Base-by-base conservation (phyloP, 92 coral and sea anemone species). In the Micromussa lordhowensis region DNA sequence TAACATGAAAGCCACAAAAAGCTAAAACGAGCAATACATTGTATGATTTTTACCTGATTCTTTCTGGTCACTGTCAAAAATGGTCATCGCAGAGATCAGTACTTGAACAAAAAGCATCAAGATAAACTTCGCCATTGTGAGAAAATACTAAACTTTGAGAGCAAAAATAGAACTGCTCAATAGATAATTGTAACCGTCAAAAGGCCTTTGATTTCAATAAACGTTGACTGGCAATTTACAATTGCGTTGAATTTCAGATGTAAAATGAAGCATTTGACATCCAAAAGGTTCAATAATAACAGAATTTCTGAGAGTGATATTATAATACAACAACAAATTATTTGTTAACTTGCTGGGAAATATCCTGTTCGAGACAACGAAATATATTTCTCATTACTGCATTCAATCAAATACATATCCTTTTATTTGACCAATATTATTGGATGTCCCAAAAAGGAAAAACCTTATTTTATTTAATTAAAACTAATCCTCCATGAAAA, bases 301-400 rank as follows among this genome's bases (percentile, higher is more conserved):
- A 49, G 26, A 16, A 54, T 58, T 79, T 32, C 26, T 54, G 40
- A 57, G 71, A 66, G 32, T 66, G 71, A 66, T 66, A 26, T 28
- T 55, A 29, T 19, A 58, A 9, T 49, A 79, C 34, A 30, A 12
- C 12, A 24, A 79, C n/a, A 58, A 28, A 18, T 13, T 17, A 6
- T 38, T 79, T 79, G 53, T 57, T 79, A 38, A 75, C 71, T 58
- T 58, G 18, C 70, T 57, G 53, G n/a, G 71, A 32, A 57, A 79
- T 79, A 79, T 79, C 71, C 71, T 58, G 48, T 35, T 44, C 61
- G 34, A 32, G 80, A 79, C 70, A 32, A 24, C 51, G 12, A 34
- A 58, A 79, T 34, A 77, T 34, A 15, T 79, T 58, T 57, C 49
- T 24, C 24, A 30, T 54, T 57, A 0, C 36, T 18, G 21, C 38